These are phyloP conservation scores for Turdus rufiventris DNA, from an alignment of 2,113 vertebrate genomes.

Conservation along the genomic window DNA sequence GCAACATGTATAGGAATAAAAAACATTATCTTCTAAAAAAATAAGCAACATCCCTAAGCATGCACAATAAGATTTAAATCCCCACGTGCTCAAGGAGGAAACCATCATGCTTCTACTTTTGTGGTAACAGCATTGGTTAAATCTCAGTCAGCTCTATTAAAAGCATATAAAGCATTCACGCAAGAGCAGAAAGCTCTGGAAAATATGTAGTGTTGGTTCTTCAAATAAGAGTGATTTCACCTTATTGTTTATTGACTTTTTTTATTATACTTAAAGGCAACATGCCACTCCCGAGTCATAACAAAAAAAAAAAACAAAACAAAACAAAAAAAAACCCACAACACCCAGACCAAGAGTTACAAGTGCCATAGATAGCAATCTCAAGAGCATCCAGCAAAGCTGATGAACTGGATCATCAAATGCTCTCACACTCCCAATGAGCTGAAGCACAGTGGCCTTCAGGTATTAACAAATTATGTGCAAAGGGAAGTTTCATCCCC, in stretches of 20 bases:
- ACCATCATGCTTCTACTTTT: neutral
- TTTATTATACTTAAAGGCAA: neutral
- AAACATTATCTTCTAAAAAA: neutral
- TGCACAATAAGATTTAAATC: neutral
- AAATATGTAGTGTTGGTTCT: neutral
- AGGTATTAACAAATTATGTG: accelerated
- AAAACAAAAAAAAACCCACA: no score
- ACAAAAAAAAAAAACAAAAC: neutral
- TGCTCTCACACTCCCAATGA: neutral
- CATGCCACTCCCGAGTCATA: neutral
- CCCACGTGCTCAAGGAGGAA: neutral
- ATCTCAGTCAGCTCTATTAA: neutral
- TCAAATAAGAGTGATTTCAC: neutral
- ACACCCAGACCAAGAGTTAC: neutral
- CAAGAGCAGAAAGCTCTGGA: neutral
- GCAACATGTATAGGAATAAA: neutral
- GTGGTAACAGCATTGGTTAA: neutral
- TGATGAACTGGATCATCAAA: neutral
- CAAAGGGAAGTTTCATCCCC: neutral
- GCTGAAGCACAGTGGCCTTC: neutral
- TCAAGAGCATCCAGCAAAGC: neutral
- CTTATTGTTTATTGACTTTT: neutral
- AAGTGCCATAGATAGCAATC: neutral
- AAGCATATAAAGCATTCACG: neutral
- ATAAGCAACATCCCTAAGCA: neutral